Evolutionary conservation across 2,113 vertebrate genomes (phyloP).

Genomic region (Odontophorus gujanensis): DNA sequence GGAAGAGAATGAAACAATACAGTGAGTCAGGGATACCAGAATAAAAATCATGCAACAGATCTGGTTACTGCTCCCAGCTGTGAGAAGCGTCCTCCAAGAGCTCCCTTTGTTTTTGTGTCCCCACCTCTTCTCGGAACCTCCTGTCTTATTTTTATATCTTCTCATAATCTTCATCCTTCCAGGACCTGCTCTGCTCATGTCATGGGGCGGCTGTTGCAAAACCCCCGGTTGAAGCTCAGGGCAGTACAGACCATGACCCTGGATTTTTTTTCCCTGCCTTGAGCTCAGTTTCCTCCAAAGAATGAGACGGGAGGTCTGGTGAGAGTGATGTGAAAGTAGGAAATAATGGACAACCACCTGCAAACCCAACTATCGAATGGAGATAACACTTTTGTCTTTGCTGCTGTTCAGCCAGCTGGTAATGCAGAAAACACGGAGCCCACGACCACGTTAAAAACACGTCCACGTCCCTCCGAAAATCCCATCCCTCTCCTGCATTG

Average conservation of each 20-base stretch:
- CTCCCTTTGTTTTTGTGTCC: neutral
- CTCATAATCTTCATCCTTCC: neutral
- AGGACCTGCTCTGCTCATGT: neutral
- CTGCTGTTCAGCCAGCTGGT: rapidly evolving
- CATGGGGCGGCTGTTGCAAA: neutral
- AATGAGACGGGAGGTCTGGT: neutral
- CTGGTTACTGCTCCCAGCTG: rapidly evolving
- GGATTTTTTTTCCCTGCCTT: neutral
- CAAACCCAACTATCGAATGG: neutral
- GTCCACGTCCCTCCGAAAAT: rapidly evolving
- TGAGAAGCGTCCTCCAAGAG: neutral
- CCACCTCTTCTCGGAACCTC: neutral
- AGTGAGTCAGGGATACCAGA: conserved; percentile 8
- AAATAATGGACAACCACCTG: neutral
- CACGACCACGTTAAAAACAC: rapidly evolving
- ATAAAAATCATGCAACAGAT: neutral
- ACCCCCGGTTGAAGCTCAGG: rapidly evolving
- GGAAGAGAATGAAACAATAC: neutral
- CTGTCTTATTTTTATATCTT: neutral
- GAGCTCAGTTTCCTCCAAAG: neutral
- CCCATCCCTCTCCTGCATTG: rapidly evolving
- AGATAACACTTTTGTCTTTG: rapidly evolving
- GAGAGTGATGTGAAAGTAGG: rapidly evolving
- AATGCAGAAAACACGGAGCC: rapidly evolving
- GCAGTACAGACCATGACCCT: rapidly evolving